Percentiles rank a stretch among this genome's conserved stretches.
Conservation (phyloP, 2,797 vertebrate species). For the Cuniculus paca region DNA sequence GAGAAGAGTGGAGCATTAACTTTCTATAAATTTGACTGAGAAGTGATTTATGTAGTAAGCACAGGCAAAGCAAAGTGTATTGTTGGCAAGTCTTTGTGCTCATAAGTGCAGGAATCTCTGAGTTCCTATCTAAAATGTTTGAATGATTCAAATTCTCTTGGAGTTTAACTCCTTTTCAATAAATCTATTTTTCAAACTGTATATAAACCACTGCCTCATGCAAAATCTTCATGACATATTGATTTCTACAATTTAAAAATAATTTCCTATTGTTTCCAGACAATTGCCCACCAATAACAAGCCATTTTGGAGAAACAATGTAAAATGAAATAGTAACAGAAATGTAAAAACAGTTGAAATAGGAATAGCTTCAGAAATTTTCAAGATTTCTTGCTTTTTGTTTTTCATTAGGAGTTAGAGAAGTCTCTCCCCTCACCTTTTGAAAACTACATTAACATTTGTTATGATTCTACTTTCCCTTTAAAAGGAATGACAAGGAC, state of each 20-base stretch:
- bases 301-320: constrained; percentile 66
- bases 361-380: background rate
- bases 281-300: constrained; percentile 69
- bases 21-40: constrained; percentile 9
- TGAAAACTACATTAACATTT: background rate
- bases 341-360: background rate
- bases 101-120: background rate
- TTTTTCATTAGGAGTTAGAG: constrained; percentile 18
- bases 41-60: background rate
- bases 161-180: constrained; percentile 43
- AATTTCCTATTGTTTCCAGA: constrained; percentile 66
- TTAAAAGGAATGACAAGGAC: background rate
- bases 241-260: constrained; percentile 65
- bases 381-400: constrained; percentile 10
- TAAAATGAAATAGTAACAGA: constrained; percentile 44
- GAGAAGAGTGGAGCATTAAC: background rate
- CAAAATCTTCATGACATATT: constrained; percentile 37
- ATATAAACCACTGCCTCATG: constrained; percentile 45
- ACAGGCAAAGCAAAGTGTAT: background rate
- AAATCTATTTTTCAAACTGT: constrained; percentile 55
- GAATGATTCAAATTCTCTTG: constrained; percentile 37
- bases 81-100: background rate
- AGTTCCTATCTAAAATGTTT: constrained; percentile 35
- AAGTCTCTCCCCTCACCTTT: background rate
- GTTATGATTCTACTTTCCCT: background rate